phyloP scores from a whole-genome alignment of 92 coral and sea anemone species.

The Actinostola sp. region DNA sequence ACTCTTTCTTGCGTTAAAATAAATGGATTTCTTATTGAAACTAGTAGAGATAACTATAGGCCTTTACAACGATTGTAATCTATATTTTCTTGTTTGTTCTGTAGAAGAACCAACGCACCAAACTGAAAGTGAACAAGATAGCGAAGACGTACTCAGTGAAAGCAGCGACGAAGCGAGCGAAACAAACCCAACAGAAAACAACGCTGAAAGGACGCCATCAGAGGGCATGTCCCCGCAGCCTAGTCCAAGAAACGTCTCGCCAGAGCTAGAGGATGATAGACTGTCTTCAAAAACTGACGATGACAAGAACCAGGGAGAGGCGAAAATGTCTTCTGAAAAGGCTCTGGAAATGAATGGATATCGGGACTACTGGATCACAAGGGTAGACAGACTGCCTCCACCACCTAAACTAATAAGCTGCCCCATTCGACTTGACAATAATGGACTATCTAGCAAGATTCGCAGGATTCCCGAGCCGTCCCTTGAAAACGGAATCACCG shows the following conservation, averaged over 20 bases:
- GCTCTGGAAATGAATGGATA: slow-evolving; percentile 15
- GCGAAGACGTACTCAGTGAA: slow-evolving; percentile 8
- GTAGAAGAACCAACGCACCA: slow-evolving; percentile 16
- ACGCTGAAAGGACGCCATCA: background rate
- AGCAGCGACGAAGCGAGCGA: slow-evolving; percentile 14
- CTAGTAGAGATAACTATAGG: background rate
- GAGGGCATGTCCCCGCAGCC: slow-evolving; percentile 1
- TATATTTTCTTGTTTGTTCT: background rate
- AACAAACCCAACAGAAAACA: background rate
- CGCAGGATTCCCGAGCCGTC: slow-evolving; percentile 48
- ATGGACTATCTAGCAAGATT: slow-evolving; percentile 46
- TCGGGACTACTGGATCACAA: slow-evolving; percentile 69
- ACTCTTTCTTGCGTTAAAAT: too few species aligned
- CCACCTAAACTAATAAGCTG: slow-evolving; percentile 89
- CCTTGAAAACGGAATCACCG: slow-evolving; percentile 48
- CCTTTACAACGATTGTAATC: background rate
- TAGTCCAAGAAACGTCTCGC: background rate
- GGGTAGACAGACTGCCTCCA: slow-evolving; percentile 73
- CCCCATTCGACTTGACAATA: slow-evolving; percentile 41
- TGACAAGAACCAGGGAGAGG: background rate
- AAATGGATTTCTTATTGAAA: too few species aligned
- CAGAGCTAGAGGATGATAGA: background rate
- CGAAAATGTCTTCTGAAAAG: background rate
- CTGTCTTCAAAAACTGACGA: background rate
- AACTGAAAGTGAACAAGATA: slow-evolving; percentile 19